Evolutionary conservation across 2,888 invertebrate genomes (phyloP).

Genomic region (Trichogramma evanescens): DNA sequence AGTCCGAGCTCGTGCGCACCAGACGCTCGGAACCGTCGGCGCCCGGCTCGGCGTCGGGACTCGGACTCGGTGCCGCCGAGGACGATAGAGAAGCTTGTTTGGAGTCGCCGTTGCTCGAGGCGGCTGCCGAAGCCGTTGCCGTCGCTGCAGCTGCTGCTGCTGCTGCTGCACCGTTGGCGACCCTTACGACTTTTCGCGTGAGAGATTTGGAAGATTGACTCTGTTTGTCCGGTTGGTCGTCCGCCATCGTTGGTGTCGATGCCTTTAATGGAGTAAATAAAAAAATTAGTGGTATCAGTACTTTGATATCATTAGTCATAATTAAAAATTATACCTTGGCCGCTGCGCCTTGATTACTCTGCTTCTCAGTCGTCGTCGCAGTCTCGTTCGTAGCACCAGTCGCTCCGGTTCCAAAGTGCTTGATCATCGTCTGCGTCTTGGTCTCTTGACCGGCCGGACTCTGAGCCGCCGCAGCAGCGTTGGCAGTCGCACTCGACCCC

Average conservation of each 20-base stretch:
- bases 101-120: constrained; percentile 1
- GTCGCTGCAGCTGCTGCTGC: neutral
- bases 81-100: neutral
- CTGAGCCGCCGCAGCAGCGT: constrained; percentile 7
- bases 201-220: too few relatives aligned
- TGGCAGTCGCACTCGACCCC: neutral
- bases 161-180: neutral
- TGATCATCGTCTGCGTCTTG: constrained; percentile 15
- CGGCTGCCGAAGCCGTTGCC: neutral
- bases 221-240: too few relatives aligned
- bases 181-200: too few relatives aligned
- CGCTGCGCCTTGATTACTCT: neutral
- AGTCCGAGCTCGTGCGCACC: neutral
- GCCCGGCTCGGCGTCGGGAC: neutral
- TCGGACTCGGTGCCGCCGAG: neutral
- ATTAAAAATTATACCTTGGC: neutral
- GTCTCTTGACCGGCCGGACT: constrained; percentile 3
- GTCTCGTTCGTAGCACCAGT: neutral
- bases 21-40: neutral
- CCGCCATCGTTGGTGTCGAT: too few relatives aligned
- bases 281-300: too few relatives aligned
- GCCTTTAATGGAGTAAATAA: too few relatives aligned
- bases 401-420: constrained; percentile 11
- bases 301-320: neutral
- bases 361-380: neutral